A percentile compares a stretch with the other conserved stretches of the same genome.
Conservation (phyloP, 1,140 invertebrate genomes). For the Chelonus insularis region DNA sequence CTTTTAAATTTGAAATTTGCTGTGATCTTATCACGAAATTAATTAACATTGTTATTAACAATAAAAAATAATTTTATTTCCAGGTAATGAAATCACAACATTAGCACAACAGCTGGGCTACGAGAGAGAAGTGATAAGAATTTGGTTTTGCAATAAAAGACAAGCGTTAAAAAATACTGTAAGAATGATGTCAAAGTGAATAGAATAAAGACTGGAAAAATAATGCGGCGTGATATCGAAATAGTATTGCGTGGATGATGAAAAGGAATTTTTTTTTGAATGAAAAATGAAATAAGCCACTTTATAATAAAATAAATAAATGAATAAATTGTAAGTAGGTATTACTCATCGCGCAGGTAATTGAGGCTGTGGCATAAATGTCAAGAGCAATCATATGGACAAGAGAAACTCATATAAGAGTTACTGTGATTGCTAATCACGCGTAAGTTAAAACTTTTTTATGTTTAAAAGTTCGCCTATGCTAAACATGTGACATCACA, state of each 20-base stretch:
- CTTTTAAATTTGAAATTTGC: too few relatives aligned
- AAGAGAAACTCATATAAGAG: neutral
- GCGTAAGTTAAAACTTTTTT: slow-evolving; percentile 22
- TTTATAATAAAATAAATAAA: too few relatives aligned
- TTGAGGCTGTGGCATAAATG: slow-evolving; percentile 12
- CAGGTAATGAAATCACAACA: slow-evolving; percentile 95
- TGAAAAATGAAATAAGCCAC: too few relatives aligned
- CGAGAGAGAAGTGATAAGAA: slow-evolving; percentile 95
- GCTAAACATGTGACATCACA: slow-evolving; percentile 6
- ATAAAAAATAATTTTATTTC: slow-evolving; percentile 40
- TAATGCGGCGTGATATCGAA: neutral
- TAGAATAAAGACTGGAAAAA: slow-evolving; percentile 29
- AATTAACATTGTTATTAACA: too few relatives aligned
- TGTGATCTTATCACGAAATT: too few relatives aligned
- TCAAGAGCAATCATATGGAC: slow-evolving; percentile 5
- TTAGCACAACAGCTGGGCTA: slow-evolving; percentile 93
- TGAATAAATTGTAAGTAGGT: too few relatives aligned
- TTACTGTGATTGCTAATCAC: slow-evolving; percentile 25
- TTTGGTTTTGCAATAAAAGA: slow-evolving; percentile 99
- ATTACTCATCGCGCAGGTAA: too few relatives aligned
- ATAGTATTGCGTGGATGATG: too few relatives aligned
- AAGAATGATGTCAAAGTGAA: slow-evolving; percentile 81
- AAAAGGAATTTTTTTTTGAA: too few relatives aligned
- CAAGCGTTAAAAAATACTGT: slow-evolving; percentile 96
- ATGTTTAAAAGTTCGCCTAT: slow-evolving; percentile 7